These are phyloP conservation scores for Lepidocyrtinus sp. DNA, from an alignment of 2,888 invertebrate genomes.

Conservation along the genomic window DNA sequence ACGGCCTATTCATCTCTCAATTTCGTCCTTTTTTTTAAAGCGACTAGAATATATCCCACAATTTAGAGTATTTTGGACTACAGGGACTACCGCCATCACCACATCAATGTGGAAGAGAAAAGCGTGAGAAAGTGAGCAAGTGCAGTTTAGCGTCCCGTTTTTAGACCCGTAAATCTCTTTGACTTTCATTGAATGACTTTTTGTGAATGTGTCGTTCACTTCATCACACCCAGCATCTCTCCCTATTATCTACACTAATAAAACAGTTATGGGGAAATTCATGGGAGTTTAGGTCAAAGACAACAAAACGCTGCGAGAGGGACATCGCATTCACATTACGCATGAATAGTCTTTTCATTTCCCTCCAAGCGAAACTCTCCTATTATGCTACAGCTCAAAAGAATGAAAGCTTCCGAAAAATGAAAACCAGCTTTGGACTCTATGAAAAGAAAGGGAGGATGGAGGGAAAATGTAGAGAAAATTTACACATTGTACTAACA, in stretches of 20 bases:
- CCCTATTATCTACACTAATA: constrained; percentile 14
- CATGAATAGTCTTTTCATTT: not conserved
- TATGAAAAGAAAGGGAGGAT: constrained; percentile 1
- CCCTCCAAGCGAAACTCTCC: constrained; percentile 1
- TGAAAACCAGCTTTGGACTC: too few relatives aligned
- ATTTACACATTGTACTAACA: too few relatives aligned
- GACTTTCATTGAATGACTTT: constrained; percentile 43
- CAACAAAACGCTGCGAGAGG: constrained; percentile 24
- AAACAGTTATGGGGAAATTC: not conserved
- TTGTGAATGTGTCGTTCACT: constrained; percentile 33
- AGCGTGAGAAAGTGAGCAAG: constrained; percentile 51
- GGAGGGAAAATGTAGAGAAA: too few relatives aligned
- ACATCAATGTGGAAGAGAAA: constrained; percentile 35
- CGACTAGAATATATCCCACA: too few relatives aligned
- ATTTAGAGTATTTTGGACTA: too few relatives aligned
- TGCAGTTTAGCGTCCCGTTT: constrained; percentile 51
- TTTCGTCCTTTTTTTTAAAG: too few relatives aligned
- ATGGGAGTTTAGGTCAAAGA: constrained; percentile 21
- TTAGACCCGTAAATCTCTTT: constrained; percentile 48
- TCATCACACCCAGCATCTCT: constrained; percentile 20
- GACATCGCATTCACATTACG: constrained; percentile 1
- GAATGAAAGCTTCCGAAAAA: constrained; percentile 21
- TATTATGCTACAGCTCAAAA: constrained; percentile 2
- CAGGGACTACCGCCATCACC: constrained; percentile 20
- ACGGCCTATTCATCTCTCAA: too few relatives aligned